Percentiles rank a stretch among this genome's conserved stretches.
Evolutionary conservation across 2,113 vertebrate genomes (phyloP).

Genomic region (Cyprinus carpio): DNA sequence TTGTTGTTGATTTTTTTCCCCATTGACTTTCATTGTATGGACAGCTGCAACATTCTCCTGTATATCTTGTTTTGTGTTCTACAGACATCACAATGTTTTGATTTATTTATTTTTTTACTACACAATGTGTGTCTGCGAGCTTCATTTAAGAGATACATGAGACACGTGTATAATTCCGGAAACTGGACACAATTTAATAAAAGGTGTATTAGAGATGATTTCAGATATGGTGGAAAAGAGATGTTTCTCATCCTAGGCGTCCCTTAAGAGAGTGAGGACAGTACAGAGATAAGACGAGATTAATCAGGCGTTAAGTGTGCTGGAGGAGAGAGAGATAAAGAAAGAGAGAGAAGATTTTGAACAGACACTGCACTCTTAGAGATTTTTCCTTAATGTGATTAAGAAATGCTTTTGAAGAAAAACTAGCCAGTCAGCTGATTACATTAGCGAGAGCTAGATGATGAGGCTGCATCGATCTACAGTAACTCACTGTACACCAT

Average conservation of each 20-base stretch:
- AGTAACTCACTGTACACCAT: constrained; percentile 65
- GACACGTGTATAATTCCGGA: not conserved
- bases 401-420: constrained; percentile 75
- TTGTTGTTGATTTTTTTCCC: too few species aligned
- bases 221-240: not conserved
- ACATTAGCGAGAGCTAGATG: constrained; percentile 71
- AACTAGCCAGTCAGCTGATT: constrained; percentile 74
- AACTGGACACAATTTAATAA: not conserved
- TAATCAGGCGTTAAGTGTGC: constrained; percentile 47
- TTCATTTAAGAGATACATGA: not conserved
- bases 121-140: not conserved
- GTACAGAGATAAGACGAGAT: constrained; percentile 47
- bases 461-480: constrained; percentile 72
- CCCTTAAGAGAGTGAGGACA: constrained; percentile 54
- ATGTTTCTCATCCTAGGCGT: constrained; percentile 9
- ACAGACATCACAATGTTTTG: not conserved
- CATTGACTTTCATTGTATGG: not conserved
- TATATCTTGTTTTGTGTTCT: not conserved
- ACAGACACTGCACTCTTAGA: constrained; percentile 30
- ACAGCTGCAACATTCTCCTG: not conserved
- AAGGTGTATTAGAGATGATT: not conserved
- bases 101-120: not conserved
- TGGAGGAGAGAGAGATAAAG: constrained; percentile 2
- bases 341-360: constrained; percentile 31
- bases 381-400: constrained; percentile 76